Conservation (phyloP, 2,113 vertebrate genomes). For the Micromys minutus region DNA sequence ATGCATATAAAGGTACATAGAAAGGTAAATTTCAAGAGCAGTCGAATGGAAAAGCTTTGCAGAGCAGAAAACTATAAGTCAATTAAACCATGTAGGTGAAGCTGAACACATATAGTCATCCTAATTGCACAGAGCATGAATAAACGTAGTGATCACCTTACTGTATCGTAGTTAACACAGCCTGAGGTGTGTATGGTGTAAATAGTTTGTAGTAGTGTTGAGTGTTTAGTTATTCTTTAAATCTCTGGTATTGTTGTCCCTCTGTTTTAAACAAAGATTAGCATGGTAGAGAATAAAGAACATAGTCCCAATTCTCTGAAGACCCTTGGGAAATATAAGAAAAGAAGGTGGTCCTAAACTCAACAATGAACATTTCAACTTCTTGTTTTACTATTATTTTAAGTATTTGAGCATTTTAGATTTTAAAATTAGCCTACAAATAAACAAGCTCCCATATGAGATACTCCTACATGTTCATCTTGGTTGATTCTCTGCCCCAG, state of each 20-base stretch:
- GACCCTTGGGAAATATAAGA: not conserved
- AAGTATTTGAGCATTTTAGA: not conserved
- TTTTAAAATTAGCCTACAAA: not conserved
- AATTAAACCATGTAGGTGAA: not conserved
- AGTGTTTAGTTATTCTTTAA: not conserved
- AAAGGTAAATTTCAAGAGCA: not conserved
- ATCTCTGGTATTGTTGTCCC: not conserved
- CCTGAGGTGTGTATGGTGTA: not conserved
- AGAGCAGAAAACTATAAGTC: not conserved
- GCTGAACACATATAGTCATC: not conserved
- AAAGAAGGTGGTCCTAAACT: not conserved
- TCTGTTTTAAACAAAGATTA: not conserved
- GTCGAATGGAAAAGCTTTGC: not conserved
- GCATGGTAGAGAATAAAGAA: not conserved
- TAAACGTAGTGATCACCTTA: not conserved
- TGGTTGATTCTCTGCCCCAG: not conserved
- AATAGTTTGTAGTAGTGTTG: not conserved
- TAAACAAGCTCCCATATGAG: not conserved
- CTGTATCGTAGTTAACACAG: not conserved
- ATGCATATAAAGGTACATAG: not conserved
- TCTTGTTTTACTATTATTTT: not conserved
- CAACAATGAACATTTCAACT: not conserved
- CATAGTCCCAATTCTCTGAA: not conserved
- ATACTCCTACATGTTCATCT: not conserved
- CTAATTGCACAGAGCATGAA: not conserved